These are phyloP conservation scores for Muscicapa adusta DNA, from an alignment of 2,113 vertebrate genomes.

Conservation along the genomic window DNA sequence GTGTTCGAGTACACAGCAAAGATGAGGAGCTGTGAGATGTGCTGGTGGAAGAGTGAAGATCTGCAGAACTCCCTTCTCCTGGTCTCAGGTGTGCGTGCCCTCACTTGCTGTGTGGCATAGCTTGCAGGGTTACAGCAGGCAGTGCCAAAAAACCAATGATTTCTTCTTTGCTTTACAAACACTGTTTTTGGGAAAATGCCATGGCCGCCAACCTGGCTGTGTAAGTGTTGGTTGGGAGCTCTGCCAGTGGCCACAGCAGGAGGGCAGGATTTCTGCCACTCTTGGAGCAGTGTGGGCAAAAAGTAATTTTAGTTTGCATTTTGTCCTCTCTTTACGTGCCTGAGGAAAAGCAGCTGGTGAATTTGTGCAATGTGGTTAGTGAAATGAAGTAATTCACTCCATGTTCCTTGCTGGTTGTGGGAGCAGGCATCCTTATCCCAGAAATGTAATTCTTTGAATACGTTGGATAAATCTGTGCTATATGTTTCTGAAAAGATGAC, in stretches of 20 bases:
- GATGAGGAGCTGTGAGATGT: not conserved
- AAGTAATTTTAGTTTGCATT: not conserved
- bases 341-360: not conserved
- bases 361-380: not conserved
- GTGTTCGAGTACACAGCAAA: not conserved
- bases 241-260: not conserved
- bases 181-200: not conserved
- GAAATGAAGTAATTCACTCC: not conserved
- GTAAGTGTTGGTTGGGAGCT: not conserved
- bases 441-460: not conserved
- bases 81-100: rapidly evolving
- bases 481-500: not conserved
- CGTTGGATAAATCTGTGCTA: not conserved
- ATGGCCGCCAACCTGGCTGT: rapidly evolving
- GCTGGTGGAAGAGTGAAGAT: not conserved
- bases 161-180: not conserved
- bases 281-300: not conserved
- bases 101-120: not conserved
- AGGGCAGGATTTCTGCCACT: not conserved
- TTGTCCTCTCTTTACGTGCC: not conserved
- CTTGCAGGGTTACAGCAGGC: not conserved
- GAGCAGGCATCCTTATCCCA: not conserved
- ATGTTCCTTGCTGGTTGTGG: not conserved
- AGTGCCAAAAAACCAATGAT: not conserved
- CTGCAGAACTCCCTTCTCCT: not conserved